Conservation (phyloP, 2,888 invertebrate species). For the Hydraecia micacea region DNA sequence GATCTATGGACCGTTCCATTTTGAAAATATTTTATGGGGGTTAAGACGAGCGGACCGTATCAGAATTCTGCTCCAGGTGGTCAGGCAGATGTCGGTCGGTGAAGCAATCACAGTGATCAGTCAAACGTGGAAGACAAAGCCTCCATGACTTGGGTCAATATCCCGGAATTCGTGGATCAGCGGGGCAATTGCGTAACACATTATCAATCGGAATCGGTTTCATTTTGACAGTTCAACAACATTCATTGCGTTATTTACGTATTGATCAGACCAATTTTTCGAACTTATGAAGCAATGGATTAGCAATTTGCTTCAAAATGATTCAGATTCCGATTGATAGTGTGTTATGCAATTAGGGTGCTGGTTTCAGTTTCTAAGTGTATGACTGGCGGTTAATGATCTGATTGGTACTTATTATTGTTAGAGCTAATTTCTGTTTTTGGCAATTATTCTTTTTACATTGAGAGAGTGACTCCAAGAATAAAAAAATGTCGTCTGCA, state of each 20-base stretch:
- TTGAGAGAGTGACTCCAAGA: not conserved
- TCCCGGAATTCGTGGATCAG: constrained; percentile 58
- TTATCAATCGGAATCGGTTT: too few species aligned
- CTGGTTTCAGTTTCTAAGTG: constrained; percentile 56
- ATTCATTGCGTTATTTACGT: too few species aligned
- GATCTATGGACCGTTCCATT: constrained; percentile 83
- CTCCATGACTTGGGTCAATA: constrained; percentile 59
- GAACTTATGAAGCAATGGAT: too few species aligned
- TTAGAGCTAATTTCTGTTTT: not conserved
- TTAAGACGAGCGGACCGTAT: constrained; percentile 65
- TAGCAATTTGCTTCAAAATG: too few species aligned
- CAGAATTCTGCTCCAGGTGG: constrained; percentile 61
- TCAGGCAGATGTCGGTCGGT: constrained; percentile 54
- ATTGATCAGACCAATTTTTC: too few species aligned
- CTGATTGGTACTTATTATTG: constrained; percentile 15
- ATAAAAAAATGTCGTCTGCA: not conserved
- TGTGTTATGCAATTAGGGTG: too few species aligned
- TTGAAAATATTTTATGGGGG: constrained; percentile 83
- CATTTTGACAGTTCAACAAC: too few species aligned
- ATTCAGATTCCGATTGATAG: too few species aligned
- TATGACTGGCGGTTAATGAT: constrained; percentile 55
- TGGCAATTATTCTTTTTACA: not conserved
- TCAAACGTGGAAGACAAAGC: constrained; percentile 70
- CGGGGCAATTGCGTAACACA: too few species aligned
- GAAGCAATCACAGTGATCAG: constrained; percentile 74